phyloP scores from a whole-genome alignment of 64 coral and sea anemone species.

The Montipora efflorescens region DNA sequence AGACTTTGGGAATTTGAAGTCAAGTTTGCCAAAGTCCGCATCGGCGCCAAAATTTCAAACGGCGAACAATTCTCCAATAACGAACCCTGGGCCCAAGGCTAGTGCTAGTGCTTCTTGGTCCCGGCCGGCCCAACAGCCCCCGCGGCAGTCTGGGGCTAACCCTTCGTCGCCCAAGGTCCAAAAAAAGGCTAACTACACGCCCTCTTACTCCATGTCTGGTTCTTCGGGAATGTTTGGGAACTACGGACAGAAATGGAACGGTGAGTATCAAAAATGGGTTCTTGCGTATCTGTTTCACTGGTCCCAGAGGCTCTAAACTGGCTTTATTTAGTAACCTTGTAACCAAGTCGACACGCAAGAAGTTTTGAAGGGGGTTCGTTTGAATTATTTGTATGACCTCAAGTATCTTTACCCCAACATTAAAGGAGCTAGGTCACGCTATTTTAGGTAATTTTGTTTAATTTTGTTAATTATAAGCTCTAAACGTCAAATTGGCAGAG shows the following conservation, averaged over 20 bases:
- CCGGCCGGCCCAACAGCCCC: conserved; percentile 57
- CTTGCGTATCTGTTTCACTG: not conserved
- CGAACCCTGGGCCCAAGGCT: conserved; percentile 12
- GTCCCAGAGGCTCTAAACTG: not conserved
- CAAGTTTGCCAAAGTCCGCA: conserved; percentile 45
- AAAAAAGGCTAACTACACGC: conserved; percentile 82
- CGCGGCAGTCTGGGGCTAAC: conserved; percentile 49
- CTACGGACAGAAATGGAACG: conserved; percentile 75
- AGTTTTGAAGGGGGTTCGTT: too few species aligned
- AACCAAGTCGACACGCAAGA: too few species aligned
- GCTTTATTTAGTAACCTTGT: too few species aligned
- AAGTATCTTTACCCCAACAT: too few species aligned
- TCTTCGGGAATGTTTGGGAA: conserved; percentile 82
- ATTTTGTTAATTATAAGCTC: too few species aligned
- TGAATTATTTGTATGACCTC: too few species aligned
- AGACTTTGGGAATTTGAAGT: conserved; percentile 82
- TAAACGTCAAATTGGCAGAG: too few species aligned
- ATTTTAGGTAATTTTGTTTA: too few species aligned
- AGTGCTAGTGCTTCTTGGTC: conserved; percentile 44
- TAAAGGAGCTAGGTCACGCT: too few species aligned
- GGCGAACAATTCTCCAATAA: not conserved
- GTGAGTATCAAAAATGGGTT: not conserved
- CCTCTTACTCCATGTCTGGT: conserved; percentile 48
- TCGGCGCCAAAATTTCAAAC: conserved; percentile 46
- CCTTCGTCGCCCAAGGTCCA: conserved; percentile 38